A percentile compares a stretch with the other conserved stretches of the same genome.
These are phyloP conservation scores for Tragulus kanchil DNA, from an alignment of 2,113 vertebrate species.

Conservation along the genomic window DNA sequence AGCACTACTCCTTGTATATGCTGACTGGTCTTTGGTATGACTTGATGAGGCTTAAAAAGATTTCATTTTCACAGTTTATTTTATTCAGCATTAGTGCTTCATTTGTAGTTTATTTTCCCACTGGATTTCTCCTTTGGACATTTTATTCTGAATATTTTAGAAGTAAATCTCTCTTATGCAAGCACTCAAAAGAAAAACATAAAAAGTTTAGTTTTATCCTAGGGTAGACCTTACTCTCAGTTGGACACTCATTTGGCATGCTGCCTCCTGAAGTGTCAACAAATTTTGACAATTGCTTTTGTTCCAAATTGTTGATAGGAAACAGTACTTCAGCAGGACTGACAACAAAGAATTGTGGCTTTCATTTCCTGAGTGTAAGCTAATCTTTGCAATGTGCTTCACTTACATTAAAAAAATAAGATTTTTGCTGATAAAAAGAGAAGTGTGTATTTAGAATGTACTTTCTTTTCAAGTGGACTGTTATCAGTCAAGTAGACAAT, in stretches of 20 bases:
- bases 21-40: background rate
- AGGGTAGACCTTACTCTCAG: conserved; percentile 67
- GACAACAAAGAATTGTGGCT: conserved; percentile 59
- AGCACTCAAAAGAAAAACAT: conserved; percentile 64
- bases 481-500: conserved; percentile 15
- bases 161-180: conserved; percentile 63
- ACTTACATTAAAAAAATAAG: conserved; percentile 47
- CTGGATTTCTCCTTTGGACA: conserved; percentile 37
- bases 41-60: background rate
- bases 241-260: conserved; percentile 75
- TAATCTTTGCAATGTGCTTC: conserved; percentile 68
- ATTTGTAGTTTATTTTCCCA: background rate
- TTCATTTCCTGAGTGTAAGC: conserved; percentile 74
- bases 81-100: background rate
- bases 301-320: conserved; percentile 13
- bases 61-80: conserved; percentile 16
- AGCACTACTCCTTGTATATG: background rate
- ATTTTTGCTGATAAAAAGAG: background rate
- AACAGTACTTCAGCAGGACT: conserved; percentile 67
- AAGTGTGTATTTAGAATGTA: background rate
- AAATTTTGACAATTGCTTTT: conserved; percentile 77
- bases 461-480: background rate
- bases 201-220: conserved; percentile 74
- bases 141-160: conserved; percentile 68
- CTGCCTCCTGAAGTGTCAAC: conserved; percentile 68